Percentiles rank a stretch among this genome's conserved stretches.
Conservation (phyloP, 2,797 vertebrate genomes). For the Aeoliscus strigatus region DNA sequence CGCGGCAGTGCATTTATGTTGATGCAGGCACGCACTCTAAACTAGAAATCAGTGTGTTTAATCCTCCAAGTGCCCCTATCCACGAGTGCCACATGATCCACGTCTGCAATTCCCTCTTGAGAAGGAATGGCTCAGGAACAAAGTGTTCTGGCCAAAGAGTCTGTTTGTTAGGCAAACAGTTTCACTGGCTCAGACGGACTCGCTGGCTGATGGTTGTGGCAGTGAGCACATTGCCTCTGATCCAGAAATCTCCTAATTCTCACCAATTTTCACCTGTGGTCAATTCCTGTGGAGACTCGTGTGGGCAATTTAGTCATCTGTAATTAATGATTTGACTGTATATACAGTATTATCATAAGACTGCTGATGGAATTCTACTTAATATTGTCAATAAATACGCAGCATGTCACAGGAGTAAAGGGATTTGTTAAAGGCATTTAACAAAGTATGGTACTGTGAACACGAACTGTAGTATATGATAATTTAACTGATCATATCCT, state of each 20-base stretch:
- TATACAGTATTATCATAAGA: neutral
- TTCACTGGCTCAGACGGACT: constrained; percentile 31
- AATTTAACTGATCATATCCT: constrained; percentile 2
- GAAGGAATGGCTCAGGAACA: constrained; percentile 46
- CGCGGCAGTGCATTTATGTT: constrained; percentile 35
- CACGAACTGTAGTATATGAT: no score
- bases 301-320: neutral
- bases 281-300: neutral
- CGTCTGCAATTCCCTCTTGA: constrained; percentile 37
- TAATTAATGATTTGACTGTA: no score
- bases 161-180: constrained; percentile 60
- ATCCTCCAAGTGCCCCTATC: constrained; percentile 27
- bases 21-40: neutral
- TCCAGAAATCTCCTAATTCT: constrained; percentile 15
- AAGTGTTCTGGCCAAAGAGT: constrained; percentile 49
- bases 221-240: neutral
- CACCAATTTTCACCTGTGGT: neutral
- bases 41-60: constrained; percentile 36
- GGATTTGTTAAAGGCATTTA: constrained; percentile 3
- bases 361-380: neutral
- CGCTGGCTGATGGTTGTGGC: no score
- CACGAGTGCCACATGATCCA: constrained; percentile 37
- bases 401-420: no score
- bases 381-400: neutral
- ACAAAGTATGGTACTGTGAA: constrained; percentile 10